Evolutionary conservation across 2,888 invertebrate genomes (phyloP), one percentile per base, ranked within the genome.

Genomic region (Oligia latruncula): DNA sequence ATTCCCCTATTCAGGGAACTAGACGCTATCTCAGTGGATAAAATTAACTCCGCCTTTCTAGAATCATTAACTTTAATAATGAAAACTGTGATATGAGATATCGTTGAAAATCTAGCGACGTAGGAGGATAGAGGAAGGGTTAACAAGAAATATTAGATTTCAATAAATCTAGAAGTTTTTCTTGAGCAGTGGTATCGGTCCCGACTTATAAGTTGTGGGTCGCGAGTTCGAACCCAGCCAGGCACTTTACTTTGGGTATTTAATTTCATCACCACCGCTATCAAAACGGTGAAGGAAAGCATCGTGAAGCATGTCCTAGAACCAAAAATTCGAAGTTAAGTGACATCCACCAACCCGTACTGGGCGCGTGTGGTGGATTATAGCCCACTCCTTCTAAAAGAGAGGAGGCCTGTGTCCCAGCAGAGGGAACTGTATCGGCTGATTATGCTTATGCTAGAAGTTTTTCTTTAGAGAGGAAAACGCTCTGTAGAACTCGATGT

Each of bases 1-100:
- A 87, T 84, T 71, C 66, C 73, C 43, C 62, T 70, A 75, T 87
- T 87, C 79, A 87, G 70, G 67, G 70, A 83, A 66, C 66, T 58
- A 72, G 65, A 46, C 66, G 29, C 67, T 73, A 75, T 71, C 66
- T 71, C 70, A 78, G 49, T 55, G 67, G 17, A 20, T 71, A 75
- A 72, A 83, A 83, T 87, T 87, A 84, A 74, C 65, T 76, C 40
- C 35, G 70, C 40, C 49, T 82, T 86, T 74, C 66, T 71, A 77
- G 29, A 64, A 82, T 71, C 65, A 82, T 83, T 71, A 74, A 67
- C 49, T 86, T 77, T 73, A 66, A 82, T 77, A 73, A 77, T 86
- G 65, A 62, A 86, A 86, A 82, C 72, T 49, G 55, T 73, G 73
- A 55, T 73, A 70, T 73, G 64, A 73, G 73, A 82, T 85, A 62